phyloP scores from a whole-genome alignment of 2,113 vertebrate species.

The Phycodurus eques region DNA sequence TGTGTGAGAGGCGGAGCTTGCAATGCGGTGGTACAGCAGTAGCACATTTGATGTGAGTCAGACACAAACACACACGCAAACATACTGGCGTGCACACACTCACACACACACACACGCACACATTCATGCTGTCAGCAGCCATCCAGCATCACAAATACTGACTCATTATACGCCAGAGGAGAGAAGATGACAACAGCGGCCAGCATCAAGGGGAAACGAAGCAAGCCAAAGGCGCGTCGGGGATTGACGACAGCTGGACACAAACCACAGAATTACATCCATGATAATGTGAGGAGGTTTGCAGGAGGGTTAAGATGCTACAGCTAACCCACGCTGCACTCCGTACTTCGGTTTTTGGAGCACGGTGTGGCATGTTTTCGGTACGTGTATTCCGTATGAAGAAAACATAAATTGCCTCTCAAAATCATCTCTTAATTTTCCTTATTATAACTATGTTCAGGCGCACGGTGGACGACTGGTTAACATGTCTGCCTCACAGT shows the following conservation, averaged over 20 bases:
- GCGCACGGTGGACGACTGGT: no score
- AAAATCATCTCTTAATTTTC: no score
- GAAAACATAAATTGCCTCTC: no score
- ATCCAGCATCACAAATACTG: slow-evolving; percentile 60
- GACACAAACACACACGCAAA: not conserved
- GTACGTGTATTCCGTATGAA: no score
- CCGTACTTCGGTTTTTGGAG: no score
- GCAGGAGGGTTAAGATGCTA: no score
- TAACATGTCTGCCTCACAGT: no score
- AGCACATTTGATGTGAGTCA: slow-evolving; percentile 56
- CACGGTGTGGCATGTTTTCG: no score
- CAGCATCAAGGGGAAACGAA: slow-evolving; percentile 55
- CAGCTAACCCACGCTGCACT: no score
- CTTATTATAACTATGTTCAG: no score
- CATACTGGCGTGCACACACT: slow-evolving; percentile 15
- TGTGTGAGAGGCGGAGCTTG: slow-evolving; percentile 1
- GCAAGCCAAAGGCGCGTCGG: slow-evolving; percentile 25
- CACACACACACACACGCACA: slow-evolving; percentile 14
- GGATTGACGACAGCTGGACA: not conserved
- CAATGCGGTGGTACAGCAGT: slow-evolving; percentile 61
- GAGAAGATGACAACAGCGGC: slow-evolving; percentile 49
- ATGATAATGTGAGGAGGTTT: no score
- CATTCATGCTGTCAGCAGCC: slow-evolving; percentile 58
- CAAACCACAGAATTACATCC: no score
- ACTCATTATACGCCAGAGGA: slow-evolving; percentile 62